These are phyloP conservation scores for Australoheros scitulus DNA, from an alignment of 2,113 vertebrate species.

Conservation along the genomic window DNA sequence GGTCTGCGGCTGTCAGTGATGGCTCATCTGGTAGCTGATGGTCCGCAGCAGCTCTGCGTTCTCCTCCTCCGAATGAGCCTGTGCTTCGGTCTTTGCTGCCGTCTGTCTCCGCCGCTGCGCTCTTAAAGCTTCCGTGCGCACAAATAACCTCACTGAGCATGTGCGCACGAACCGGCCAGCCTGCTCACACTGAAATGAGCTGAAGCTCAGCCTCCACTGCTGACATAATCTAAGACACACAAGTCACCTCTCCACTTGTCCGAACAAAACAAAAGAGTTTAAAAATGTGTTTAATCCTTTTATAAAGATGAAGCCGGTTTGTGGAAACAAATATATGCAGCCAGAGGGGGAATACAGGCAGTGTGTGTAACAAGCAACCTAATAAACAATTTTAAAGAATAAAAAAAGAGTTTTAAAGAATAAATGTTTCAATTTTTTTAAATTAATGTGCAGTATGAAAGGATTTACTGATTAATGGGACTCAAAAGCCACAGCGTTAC, in stretches of 20 bases:
- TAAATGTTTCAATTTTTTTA: too few relatives aligned
- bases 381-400: neutral
- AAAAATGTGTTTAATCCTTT: neutral
- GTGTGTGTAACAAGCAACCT: too few relatives aligned
- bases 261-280: neutral
- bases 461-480: too few relatives aligned
- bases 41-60: neutral
- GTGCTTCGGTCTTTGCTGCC: conserved; percentile 31
- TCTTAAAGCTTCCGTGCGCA: conserved; percentile 67
- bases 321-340: neutral
- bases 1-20: conserved; percentile 46
- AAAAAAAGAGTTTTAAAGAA: too few relatives aligned
- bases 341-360: too few relatives aligned
- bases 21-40: conserved; percentile 66
- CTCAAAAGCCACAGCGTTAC: too few relatives aligned
- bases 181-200: neutral
- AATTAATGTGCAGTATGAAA: too few relatives aligned
- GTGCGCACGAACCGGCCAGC: conserved; percentile 52
- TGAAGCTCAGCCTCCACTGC: neutral
- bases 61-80: conserved; percentile 25
- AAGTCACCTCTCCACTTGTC: neutral
- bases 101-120: conserved; percentile 27
- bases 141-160: conserved; percentile 66
- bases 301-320: neutral
- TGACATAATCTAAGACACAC: neutral